A percentile compares a stretch with the other conserved stretches of the same genome.
These are phyloP conservation scores for Cerastis rubricosa DNA, from an alignment of 2,888 invertebrate species.

Conservation along the genomic window DNA sequence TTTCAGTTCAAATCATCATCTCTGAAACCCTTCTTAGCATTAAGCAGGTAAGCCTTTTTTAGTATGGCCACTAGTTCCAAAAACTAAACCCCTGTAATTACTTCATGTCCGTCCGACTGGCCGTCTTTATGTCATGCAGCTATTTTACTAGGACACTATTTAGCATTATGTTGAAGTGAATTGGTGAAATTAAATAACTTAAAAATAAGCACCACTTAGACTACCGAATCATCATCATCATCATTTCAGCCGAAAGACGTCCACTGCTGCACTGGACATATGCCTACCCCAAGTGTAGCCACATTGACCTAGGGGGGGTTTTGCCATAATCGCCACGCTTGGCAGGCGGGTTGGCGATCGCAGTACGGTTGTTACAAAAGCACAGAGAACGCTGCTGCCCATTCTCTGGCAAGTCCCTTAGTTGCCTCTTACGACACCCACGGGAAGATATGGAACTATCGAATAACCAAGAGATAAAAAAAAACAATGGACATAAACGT, in stretches of 20 bases:
- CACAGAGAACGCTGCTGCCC: too few relatives aligned
- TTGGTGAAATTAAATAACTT: not conserved
- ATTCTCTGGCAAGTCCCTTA: too few relatives aligned
- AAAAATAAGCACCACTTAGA: not conserved
- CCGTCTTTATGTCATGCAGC: not conserved
- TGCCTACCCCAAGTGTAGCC: too few relatives aligned
- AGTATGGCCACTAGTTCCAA: not conserved
- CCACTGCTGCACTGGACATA: too few relatives aligned
- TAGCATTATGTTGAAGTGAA: not conserved
- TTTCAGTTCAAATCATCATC: not conserved
- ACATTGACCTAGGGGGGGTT: too few relatives aligned
- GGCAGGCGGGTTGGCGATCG: too few relatives aligned
- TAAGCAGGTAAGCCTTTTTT: not conserved
- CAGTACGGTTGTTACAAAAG: too few relatives aligned
- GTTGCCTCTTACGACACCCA: too few relatives aligned
- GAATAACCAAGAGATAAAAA: not conserved
- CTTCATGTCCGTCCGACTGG: not conserved
- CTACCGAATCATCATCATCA: too few relatives aligned
- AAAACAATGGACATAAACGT: not conserved
- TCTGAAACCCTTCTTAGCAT: not conserved
- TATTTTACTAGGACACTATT: not conserved
- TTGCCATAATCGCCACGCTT: too few relatives aligned
- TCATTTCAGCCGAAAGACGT: too few relatives aligned
- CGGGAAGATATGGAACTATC: too few relatives aligned
- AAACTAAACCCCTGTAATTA: not conserved